Conservation (phyloP, 1,140 invertebrate genomes). For the Drosophila ironensis region DNA sequence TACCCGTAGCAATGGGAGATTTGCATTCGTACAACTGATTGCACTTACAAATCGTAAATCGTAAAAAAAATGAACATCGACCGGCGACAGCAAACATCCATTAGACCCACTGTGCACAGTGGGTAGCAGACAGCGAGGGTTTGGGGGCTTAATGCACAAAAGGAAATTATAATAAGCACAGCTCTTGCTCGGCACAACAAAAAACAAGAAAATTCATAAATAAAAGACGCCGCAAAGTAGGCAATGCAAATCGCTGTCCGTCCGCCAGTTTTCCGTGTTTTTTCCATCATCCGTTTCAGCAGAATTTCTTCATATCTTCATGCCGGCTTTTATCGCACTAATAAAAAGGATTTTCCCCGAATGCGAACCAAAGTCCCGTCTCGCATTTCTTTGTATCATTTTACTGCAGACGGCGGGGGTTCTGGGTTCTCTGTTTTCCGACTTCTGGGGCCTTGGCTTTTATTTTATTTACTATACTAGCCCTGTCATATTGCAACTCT, state of each 20-base stretch:
- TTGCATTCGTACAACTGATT: constrained; percentile 46
- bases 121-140: constrained; percentile 16
- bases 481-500: constrained; percentile 68
- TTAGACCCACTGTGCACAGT: constrained; percentile 76
- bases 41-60: constrained; percentile 47
- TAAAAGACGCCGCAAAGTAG: constrained; percentile 72
- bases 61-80: constrained; percentile 31
- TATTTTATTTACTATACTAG: constrained; percentile 64
- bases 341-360: constrained; percentile 77
- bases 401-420: constrained; percentile 42
- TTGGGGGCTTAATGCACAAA: constrained; percentile 56
- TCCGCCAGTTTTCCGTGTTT: constrained; percentile 24
- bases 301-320: constrained; percentile 36
- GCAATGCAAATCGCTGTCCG: constrained; percentile 64
- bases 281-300: constrained; percentile 1
- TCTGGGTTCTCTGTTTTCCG: not conserved
- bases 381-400: constrained; percentile 76
- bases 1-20: constrained; percentile 5
- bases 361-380: constrained; percentile 36
- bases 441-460: constrained; percentile 3
- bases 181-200: constrained; percentile 47
- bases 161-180: constrained; percentile 72
- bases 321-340: constrained; percentile 68
- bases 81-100: constrained; percentile 53
- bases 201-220: constrained; percentile 39